A percentile compares a stretch with the other conserved stretches of the same genome.
Evolutionary conservation across 2,113 vertebrate species (phyloP).

Genomic region (Osmerus eperlanus): DNA sequence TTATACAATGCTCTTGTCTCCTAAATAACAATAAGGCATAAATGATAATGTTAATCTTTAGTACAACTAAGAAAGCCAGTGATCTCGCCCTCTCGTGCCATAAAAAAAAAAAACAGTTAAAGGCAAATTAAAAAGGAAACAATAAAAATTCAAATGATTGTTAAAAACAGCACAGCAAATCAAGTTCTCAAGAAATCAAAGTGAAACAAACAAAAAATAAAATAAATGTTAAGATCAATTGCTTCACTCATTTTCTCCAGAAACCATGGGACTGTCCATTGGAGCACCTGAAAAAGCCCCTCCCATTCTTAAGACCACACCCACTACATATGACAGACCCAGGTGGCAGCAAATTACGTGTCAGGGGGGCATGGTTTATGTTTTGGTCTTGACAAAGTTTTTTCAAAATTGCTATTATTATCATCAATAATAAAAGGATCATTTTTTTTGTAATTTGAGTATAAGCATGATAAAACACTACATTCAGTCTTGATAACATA

Average conservation of each 20-base stretch:
- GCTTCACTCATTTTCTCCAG: slow-evolving; percentile 46
- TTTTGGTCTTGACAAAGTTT: slow-evolving; percentile 82
- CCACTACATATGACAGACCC: slow-evolving; percentile 21
- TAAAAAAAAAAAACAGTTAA: slow-evolving; percentile 68
- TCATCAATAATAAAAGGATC: slow-evolving; percentile 70
- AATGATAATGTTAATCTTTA: slow-evolving; percentile 71
- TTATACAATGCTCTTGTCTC: slow-evolving; percentile 73
- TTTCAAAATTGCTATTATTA: slow-evolving; percentile 66
- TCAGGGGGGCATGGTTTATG: slow-evolving; percentile 51
- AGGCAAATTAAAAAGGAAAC: slow-evolving; percentile 59
- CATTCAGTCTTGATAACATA: slow-evolving; percentile 81
- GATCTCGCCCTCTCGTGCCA: slow-evolving; percentile 70
- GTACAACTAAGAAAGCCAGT: slow-evolving; percentile 76
- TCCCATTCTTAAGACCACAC: slow-evolving; percentile 33
- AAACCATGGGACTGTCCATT: slow-evolving; percentile 43
- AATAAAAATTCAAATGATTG: slow-evolving; percentile 66
- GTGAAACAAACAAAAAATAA: slow-evolving; percentile 14
- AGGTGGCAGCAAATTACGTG: slow-evolving; percentile 47
- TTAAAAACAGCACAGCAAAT: slow-evolving; percentile 74
- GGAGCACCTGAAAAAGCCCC: slow-evolving; percentile 41
- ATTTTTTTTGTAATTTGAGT: slow-evolving; percentile 65
- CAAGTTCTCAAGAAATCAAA: slow-evolving; percentile 59
- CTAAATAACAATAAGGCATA: slow-evolving; percentile 76
- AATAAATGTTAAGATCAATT: slow-evolving; percentile 52
- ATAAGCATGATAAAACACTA: slow-evolving; percentile 79